Percentiles rank a stretch among this genome's conserved stretches.
Evolutionary conservation across 1,140 invertebrate species (phyloP).

Genomic region (Uloborus diversus): DNA sequence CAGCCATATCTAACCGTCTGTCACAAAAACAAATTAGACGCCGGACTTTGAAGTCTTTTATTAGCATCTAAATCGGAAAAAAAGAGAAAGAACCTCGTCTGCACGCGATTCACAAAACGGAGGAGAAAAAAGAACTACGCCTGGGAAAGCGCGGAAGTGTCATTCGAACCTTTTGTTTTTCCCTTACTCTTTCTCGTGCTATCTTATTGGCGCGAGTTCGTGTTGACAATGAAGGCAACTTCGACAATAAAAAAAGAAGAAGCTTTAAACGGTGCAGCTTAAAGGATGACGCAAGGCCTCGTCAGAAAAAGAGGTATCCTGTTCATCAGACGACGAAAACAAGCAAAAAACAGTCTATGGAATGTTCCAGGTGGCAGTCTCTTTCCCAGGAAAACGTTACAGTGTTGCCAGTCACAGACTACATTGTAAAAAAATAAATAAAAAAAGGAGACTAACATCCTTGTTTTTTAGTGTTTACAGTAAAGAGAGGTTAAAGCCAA

Average conservation of each 20-base stretch:
- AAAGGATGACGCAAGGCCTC: constrained; percentile 7
- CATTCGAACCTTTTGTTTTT: constrained; percentile 47
- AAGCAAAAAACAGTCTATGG: constrained; percentile 36
- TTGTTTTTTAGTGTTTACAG: not conserved
- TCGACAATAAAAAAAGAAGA: constrained; percentile 1
- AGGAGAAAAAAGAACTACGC: not conserved
- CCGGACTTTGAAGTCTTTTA: too few species aligned
- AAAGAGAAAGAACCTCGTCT: not conserved
- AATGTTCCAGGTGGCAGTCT: constrained; percentile 14
- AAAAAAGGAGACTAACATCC: not conserved
- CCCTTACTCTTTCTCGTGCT: not conserved
- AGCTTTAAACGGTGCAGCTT: not conserved
- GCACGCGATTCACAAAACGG: not conserved
- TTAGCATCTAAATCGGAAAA: too few species aligned
- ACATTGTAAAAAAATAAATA: not conserved
- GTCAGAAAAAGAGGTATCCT: constrained; percentile 13
- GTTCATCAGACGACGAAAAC: constrained; percentile 12
- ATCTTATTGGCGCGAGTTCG: not conserved
- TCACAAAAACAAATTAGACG: too few species aligned
- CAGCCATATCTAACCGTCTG: too few species aligned
- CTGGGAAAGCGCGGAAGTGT: constrained; percentile 31
- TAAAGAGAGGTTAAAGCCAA: too few species aligned
- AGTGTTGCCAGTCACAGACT: not conserved
- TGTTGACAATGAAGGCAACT: constrained; percentile 11
- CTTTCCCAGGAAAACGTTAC: not conserved